Conservation (phyloP, 2,113 vertebrate species). For the Prolemur simus region DNA sequence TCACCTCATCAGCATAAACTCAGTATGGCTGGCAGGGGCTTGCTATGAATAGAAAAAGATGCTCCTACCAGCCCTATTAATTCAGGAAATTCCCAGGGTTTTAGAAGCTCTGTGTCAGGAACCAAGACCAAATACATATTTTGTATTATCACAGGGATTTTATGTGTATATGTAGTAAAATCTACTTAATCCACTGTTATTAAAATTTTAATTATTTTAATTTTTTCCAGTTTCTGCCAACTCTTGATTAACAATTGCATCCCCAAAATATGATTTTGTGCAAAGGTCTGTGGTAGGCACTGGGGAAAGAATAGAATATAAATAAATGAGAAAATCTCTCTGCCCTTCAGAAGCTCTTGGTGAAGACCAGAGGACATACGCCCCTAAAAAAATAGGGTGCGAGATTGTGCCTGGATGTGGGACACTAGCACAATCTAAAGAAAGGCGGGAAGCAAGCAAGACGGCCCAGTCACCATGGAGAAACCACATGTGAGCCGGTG, state of each 20-base stretch:
- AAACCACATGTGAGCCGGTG: background rate
- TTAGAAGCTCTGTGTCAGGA: background rate
- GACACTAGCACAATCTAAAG: background rate
- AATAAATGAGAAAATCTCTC: background rate
- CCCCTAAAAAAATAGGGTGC: background rate
- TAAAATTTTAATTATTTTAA: background rate
- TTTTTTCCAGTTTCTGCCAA: background rate
- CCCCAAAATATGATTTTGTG: background rate
- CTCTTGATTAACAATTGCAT: background rate
- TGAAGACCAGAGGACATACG: background rate
- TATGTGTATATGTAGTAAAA: background rate
- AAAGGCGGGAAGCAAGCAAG: too few relatives aligned
- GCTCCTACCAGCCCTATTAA: background rate
- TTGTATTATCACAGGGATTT: background rate
- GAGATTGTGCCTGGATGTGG: accelerated
- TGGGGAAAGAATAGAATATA: background rate
- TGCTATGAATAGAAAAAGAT: background rate
- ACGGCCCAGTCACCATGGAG: background rate
- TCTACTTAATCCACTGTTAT: background rate
- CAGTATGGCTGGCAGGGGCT: background rate
- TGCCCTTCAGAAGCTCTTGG: background rate
- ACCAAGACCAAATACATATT: background rate
- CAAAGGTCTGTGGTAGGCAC: background rate
- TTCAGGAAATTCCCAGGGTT: background rate
- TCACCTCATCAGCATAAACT: background rate